Percentiles rank a stretch among this genome's conserved stretches.
Evolutionary conservation across 2,888 invertebrate genomes (phyloP).

Genomic region (Ypsolopha scabrella): DNA sequence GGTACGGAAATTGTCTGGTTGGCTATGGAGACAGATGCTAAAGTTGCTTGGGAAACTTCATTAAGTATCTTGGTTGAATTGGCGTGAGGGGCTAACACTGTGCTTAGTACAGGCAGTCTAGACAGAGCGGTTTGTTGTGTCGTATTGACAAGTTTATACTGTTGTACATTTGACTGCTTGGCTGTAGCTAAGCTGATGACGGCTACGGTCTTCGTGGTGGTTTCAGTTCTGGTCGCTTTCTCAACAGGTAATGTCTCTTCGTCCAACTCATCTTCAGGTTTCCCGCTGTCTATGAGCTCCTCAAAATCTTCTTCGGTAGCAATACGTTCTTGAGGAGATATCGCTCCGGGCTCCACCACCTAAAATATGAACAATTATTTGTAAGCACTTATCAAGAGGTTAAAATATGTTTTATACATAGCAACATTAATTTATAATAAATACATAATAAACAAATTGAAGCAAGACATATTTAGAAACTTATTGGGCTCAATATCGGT

Average conservation of each 20-base stretch:
- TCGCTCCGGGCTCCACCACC: constrained; percentile 68
- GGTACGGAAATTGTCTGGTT: constrained; percentile 65
- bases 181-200: constrained; percentile 61
- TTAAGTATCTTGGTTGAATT: constrained; percentile 56
- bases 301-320: constrained; percentile 77
- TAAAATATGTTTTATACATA: too few species aligned
- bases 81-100: constrained; percentile 44
- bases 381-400: too few species aligned
- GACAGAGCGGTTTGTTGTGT: constrained; percentile 33
- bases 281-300: constrained; percentile 73
- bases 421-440: too few species aligned
- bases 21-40: constrained; percentile 63
- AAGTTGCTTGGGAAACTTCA: constrained; percentile 72
- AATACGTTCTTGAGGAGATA: constrained; percentile 74
- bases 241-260: constrained; percentile 31
- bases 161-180: constrained; percentile 52
- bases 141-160: constrained; percentile 54
- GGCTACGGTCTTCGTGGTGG: constrained; percentile 65
- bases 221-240: constrained; percentile 59
- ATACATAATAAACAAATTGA: too few species aligned
- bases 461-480: too few species aligned
- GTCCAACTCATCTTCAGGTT: constrained; percentile 61
- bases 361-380: too few species aligned
- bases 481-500: too few species aligned
- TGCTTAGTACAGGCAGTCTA: constrained; percentile 48